Evolutionary conservation across 2,797 vertebrate genomes (phyloP).

Genomic region (Propithecus perrieri): DNA sequence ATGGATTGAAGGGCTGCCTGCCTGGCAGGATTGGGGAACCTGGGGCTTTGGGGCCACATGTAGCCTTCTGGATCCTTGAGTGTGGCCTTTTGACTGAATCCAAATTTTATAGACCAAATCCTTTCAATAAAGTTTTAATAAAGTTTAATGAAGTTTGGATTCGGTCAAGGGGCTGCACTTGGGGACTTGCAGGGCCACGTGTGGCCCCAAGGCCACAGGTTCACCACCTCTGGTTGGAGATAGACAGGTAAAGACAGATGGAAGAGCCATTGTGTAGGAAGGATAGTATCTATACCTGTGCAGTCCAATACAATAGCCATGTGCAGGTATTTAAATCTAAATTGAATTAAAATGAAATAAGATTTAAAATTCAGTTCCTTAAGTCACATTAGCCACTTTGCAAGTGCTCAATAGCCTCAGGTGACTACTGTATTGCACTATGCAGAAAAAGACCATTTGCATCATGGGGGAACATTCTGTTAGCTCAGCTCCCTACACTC

Average conservation of each 20-base stretch:
- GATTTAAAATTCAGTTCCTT: background rate
- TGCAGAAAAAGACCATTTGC: background rate
- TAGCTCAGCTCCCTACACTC: background rate
- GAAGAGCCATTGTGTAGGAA: background rate
- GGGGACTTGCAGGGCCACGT: background rate
- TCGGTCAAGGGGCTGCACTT: background rate
- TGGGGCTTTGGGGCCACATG: too few species aligned
- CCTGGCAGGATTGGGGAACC: background rate
- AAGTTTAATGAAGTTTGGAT: background rate
- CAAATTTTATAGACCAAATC: background rate
- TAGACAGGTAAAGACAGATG: background rate
- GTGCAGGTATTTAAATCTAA: background rate
- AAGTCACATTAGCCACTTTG: background rate
- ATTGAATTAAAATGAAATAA: slow-evolving; percentile 30
- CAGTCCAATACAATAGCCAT: background rate
- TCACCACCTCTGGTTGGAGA: background rate
- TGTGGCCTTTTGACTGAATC: background rate
- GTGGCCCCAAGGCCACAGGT: background rate
- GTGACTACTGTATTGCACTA: background rate
- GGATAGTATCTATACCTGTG: background rate
- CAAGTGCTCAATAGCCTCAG: background rate
- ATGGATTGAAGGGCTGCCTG: background rate
- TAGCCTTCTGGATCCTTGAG: background rate
- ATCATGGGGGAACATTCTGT: background rate
- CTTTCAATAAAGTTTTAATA: background rate